phyloP scores from a whole-genome alignment of 1,140 invertebrate species.

The Mizuhopecten yessoensis region DNA sequence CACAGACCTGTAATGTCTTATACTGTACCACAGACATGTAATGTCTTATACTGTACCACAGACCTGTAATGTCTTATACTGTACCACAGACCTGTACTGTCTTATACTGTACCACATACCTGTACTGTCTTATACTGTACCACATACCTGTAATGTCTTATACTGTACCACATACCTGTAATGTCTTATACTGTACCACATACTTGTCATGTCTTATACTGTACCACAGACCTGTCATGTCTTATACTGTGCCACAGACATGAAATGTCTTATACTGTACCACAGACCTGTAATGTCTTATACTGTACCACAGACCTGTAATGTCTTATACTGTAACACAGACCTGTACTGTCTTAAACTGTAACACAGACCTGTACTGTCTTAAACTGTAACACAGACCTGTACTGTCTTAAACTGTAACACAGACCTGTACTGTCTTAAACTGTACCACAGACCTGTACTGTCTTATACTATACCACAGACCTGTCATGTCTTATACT shows the following conservation, averaged over 20 bases:
- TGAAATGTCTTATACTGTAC: background rate
- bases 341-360: background rate
- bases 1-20: too few species aligned
- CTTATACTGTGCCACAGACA: background rate
- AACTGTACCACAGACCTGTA: too few species aligned
- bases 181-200: background rate
- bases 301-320: background rate
- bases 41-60: too few species aligned
- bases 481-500: background rate
- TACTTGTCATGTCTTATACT: background rate
- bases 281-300: background rate
- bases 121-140: background rate
- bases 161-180: background rate
- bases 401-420: background rate
- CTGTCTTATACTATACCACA: background rate
- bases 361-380: background rate
- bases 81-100: too few species aligned
- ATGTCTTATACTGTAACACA: background rate
- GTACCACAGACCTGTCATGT: constrained; percentile 29
- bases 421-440: background rate
- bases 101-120: too few species aligned
- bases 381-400: background rate
- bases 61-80: too few species aligned
- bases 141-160: background rate
- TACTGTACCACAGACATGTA: too few species aligned